Conservation (phyloP, 2,797 vertebrate species). For the Sebastes miniatus region DNA sequence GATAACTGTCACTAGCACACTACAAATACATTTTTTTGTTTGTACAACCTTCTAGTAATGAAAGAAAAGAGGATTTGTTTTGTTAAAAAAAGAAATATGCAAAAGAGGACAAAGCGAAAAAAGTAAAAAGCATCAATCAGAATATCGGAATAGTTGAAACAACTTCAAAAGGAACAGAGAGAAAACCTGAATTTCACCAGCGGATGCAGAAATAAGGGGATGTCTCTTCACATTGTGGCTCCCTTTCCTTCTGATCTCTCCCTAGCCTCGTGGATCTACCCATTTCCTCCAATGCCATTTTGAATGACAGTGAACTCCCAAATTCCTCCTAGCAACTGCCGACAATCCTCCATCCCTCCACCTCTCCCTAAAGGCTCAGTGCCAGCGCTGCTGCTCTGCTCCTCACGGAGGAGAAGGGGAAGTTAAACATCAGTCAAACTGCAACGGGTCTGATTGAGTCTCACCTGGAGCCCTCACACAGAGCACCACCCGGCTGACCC, state of each 20-base stretch:
- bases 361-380: constrained; percentile 30
- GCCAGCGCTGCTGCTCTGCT: constrained; percentile 9
- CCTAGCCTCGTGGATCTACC: constrained; percentile 1
- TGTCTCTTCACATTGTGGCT: background rate
- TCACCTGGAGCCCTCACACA: constrained; percentile 46
- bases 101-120: constrained; percentile 1
- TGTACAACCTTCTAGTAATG: background rate
- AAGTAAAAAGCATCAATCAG: constrained; percentile 12
- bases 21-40: background rate
- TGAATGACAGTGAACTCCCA: constrained; percentile 36
- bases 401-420: constrained; percentile 33
- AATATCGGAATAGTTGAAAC: constrained; percentile 4
- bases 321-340: constrained; percentile 34
- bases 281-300: constrained; percentile 28
- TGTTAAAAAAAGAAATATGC: constrained; percentile 2
- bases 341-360: constrained; percentile 20
- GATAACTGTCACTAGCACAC: background rate
- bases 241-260: constrained; percentile 5
- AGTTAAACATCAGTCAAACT: constrained; percentile 61
- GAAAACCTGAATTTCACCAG: background rate
- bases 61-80: background rate
- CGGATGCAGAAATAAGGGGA: background rate
- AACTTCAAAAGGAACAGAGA: background rate
- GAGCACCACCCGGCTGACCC: constrained; percentile 41
- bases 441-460: constrained; percentile 55